Percentiles rank a stretch among this genome's conserved stretches.
phyloP scores from a whole-genome alignment of 2,888 invertebrate genomes.

The Monoplex corrugatus region DNA sequence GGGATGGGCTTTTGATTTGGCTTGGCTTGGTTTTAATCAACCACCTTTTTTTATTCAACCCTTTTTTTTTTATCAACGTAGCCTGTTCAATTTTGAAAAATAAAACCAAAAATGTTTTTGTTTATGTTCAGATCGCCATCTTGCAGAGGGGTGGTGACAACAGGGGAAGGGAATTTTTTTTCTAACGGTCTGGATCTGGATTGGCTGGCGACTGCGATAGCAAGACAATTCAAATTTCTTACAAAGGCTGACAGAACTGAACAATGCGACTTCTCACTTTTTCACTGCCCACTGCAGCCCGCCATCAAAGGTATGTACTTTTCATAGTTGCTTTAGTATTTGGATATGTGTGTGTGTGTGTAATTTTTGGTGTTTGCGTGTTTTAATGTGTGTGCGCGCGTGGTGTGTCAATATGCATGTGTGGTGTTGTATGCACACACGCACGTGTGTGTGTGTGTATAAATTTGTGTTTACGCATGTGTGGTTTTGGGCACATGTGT shows the following conservation, averaged over 20 bases:
- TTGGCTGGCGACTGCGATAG: conserved; percentile 57
- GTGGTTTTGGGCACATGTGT: background rate
- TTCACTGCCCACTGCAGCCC: conserved; percentile 72
- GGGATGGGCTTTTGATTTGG: background rate
- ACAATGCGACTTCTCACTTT: conserved; percentile 67
- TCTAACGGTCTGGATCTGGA: conserved; percentile 75
- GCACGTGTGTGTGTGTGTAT: too few species aligned
- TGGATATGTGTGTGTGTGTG: background rate
- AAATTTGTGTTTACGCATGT: too few species aligned
- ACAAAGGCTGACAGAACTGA: conserved; percentile 39
- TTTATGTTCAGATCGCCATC: conserved; percentile 24
- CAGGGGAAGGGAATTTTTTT: conserved; percentile 73
- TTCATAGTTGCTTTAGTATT: background rate
- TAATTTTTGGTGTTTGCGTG: background rate
- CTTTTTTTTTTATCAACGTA: background rate
- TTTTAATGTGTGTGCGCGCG: background rate
- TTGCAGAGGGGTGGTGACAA: conserved; percentile 69
- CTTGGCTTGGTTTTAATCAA: background rate
- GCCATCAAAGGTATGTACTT: conserved; percentile 71
- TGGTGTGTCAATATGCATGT: background rate
- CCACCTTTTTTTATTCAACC: background rate
- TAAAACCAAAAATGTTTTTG: background rate
- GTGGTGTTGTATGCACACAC: too few species aligned
- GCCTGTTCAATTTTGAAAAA: background rate
- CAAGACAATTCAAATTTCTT: conserved; percentile 34